These are phyloP conservation scores for Holothuria leucospilota DNA, from an alignment of 53 echinoderm and acorn worm genomes.

Conservation along the genomic window DNA sequence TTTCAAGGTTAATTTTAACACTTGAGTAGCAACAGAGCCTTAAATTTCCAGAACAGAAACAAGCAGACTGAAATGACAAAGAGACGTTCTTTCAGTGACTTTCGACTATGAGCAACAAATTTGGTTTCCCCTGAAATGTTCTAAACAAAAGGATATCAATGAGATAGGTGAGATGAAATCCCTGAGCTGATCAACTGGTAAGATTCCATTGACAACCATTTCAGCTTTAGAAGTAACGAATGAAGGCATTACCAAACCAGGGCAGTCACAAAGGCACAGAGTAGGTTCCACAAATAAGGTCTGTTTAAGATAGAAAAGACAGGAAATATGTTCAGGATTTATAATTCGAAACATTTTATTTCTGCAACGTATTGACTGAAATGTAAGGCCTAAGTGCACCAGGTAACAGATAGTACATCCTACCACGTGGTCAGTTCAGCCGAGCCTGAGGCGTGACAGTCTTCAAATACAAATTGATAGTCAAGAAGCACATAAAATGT, in stretches of 20 bases:
- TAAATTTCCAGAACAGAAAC: no score
- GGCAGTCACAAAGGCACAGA: slow-evolving; percentile 95
- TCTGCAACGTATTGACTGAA: neutral
- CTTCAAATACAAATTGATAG: no score
- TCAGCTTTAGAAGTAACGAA: slow-evolving; percentile 88
- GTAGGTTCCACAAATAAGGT: slow-evolving; percentile 93
- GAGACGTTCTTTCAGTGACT: no score
- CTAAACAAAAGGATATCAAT: slow-evolving; percentile 85
- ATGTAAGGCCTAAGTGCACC: neutral
- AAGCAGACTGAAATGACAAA: no score
- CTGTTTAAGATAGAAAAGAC: slow-evolving; percentile 43
- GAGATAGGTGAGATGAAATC: slow-evolving; percentile 82
- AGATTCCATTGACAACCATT: slow-evolving; percentile 91
- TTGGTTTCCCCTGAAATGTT: no score
- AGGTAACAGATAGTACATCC: no score
- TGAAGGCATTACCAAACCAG: slow-evolving; percentile 98
- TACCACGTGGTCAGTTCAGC: no score
- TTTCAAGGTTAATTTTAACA: no score
- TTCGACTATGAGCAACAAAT: no score
- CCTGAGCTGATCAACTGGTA: slow-evolving; percentile 92
- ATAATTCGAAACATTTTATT: neutral
- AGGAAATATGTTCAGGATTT: neutral
- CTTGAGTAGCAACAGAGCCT: no score
- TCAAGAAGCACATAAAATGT: no score
- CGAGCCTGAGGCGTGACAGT: no score